Evolutionary conservation across 2,797 vertebrate species (phyloP), one percentile per base, ranked within the genome.

Genomic region (Morus bassanus): DNA sequence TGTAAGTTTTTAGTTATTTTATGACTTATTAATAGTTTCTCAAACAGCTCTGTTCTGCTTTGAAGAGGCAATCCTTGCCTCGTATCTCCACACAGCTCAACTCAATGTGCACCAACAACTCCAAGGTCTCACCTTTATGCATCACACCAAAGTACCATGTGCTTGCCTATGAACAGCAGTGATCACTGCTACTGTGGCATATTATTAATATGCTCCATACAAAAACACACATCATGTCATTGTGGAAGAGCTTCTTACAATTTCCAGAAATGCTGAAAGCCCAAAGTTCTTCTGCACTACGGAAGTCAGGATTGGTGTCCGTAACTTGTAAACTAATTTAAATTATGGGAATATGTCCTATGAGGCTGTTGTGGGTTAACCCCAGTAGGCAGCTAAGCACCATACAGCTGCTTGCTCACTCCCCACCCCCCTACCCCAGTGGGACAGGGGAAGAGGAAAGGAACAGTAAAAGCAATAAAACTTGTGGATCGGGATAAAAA

Each of bases 21-120:
- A 27, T 69, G 65, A 75, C 63, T 94, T 74, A 83, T 9, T 79
- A 68, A 91, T 69, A 90, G 16, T 53, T 94, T 63, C 61, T 78
- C 28, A 95, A 82, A 88, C 17, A 83, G 61, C 64, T 59, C 67
- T 80, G 22, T 31, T 31, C 18, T 78, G 70, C 81, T 91, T 12
- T 12, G n/a, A 79, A 80, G 94, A 93, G 86, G 63, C 51, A 85
- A 67, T 72, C 35, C 60, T 72, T 79, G 54, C 31, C 43, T 80
- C 56, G 18, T 59, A 23, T 31, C 74, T 88, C 60, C 83, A n/a
- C 39, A 31, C 69, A 37, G 56, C 23, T 70, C 25, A 33, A 73
- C 28, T 75, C 68, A 77, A 68, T 5, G 3, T 31, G 45, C 33
- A 80, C 80, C 68, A 33, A 45, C 27, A 74, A 8, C 22, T 53